These are phyloP conservation scores for Zosterops borbonicus DNA, from an alignment of 2,113 vertebrate genomes.

Conservation along the genomic window DNA sequence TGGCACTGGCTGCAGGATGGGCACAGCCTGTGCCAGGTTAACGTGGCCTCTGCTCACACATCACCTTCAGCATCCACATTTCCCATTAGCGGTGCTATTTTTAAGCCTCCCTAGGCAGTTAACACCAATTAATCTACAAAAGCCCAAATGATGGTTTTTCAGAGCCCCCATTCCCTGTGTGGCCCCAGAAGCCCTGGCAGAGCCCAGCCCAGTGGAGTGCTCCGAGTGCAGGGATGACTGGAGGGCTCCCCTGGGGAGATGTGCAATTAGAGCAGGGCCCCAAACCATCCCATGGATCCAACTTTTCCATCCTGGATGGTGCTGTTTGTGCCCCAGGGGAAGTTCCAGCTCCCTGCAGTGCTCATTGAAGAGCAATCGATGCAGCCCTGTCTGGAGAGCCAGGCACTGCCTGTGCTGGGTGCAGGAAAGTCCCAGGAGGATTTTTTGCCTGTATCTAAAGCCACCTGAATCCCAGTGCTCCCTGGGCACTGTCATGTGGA, in stretches of 20 bases:
- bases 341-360: not conserved
- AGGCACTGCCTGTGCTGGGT: rapidly evolving
- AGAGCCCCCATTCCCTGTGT: not conserved
- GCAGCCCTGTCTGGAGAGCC: not conserved
- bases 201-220: not conserved
- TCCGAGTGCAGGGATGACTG: rapidly evolving
- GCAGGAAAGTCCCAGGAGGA: not conserved
- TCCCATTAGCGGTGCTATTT: slow-evolving; percentile 33
- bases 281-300: not conserved
- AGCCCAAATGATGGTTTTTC: not conserved
- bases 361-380: rapidly evolving
- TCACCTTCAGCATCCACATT: not conserved
- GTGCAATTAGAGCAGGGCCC: not conserved
- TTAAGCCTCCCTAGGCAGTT: slow-evolving; percentile 26
- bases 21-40: not conserved
- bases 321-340: not conserved
- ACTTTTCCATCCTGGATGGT: rapidly evolving
- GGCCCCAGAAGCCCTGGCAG: not conserved
- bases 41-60: not conserved
- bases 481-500: not conserved
- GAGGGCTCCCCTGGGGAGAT: not conserved
- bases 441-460: not conserved
- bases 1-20: not conserved
- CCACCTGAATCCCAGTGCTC: not conserved
- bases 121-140: slow-evolving; percentile 27